Evolutionary conservation across 2,113 vertebrate genomes (phyloP), one percentile per base, ranked within the genome.

Genomic region (Bujurquina vittata): DNA sequence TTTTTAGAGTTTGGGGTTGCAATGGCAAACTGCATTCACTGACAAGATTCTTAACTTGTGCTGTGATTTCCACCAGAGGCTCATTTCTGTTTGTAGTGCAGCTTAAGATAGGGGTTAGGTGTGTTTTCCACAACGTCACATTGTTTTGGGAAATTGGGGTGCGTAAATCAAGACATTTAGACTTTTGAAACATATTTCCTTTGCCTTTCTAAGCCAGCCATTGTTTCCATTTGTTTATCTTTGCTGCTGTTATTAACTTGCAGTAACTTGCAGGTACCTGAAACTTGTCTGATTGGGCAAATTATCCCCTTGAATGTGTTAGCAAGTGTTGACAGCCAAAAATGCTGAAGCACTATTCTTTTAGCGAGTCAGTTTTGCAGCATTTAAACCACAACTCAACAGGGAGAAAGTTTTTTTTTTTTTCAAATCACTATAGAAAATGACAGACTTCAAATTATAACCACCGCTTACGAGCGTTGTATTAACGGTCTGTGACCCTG

Each of bases 321-420:
- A 72, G 23, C 67, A 52, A 72, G 49, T 63, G 65, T 33, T 79
- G 72, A 79, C 46, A 69, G 58, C 73, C 49, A 65, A 52, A 56
- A 20, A 49, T 3, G 40, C 40, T 67, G 26, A 40, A 67, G 26
- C 5, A 3, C 49, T 23, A 69, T 69, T 69, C 43, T 52, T 69
- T 52, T 17, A 49, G 43, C 18, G 40, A 69, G 9, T 2, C 43
- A 26, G 63, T 49, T 29, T 69, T 69, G 65, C 23, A 10, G 63
- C 63, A 46, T 26, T 46, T 8, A 46, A 67, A 46, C 43, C 7
- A 12, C 23, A 67, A 26, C 8, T 26, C 3, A 67, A 46, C 14
- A 46, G 37, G 22, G 63, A 67, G 22, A 69, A 52, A 62, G 33
- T 11, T 20, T 23, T 2, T 69, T 69, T 69, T 20, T 52, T n/a